Conservation (phyloP, 92 coral and sea anemone species). For the Pocillopora grandis region DNA sequence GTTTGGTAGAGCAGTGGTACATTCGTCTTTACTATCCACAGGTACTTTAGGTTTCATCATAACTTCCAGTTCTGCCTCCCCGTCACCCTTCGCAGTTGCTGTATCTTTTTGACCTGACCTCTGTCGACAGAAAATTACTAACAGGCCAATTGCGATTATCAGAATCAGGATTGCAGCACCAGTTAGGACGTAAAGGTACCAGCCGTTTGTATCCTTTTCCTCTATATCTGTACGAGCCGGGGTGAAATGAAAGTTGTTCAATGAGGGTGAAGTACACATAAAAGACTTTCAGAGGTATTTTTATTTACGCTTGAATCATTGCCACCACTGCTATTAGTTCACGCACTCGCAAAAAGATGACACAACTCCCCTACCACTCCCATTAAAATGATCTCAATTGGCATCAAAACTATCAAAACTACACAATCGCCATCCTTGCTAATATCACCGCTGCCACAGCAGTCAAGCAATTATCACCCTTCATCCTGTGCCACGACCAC, state of each 20-base stretch:
- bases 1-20: not conserved
- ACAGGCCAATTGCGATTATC: not conserved
- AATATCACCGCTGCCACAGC: too few species aligned
- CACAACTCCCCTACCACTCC: too few species aligned
- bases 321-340: too few species aligned
- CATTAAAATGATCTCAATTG: too few species aligned
- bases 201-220: not conserved
- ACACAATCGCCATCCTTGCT: too few species aligned
- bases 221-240: conserved; percentile 7
- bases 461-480: too few species aligned
- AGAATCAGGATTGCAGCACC: not conserved
- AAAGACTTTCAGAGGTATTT: too few species aligned
- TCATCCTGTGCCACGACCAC: too few species aligned
- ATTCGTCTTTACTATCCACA: not conserved
- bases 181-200: conserved; percentile 1
- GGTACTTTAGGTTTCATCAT: not conserved
- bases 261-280: not conserved
- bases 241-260: not conserved
- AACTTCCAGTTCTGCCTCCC: not conserved
- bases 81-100: not conserved
- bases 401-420: too few species aligned
- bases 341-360: too few species aligned
- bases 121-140: conserved; percentile 13
- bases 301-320: too few species aligned
- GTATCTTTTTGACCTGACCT: not conserved